These are phyloP conservation scores for Climacteris rufus DNA, from an alignment of 2,113 vertebrate species.

Conservation along the genomic window DNA sequence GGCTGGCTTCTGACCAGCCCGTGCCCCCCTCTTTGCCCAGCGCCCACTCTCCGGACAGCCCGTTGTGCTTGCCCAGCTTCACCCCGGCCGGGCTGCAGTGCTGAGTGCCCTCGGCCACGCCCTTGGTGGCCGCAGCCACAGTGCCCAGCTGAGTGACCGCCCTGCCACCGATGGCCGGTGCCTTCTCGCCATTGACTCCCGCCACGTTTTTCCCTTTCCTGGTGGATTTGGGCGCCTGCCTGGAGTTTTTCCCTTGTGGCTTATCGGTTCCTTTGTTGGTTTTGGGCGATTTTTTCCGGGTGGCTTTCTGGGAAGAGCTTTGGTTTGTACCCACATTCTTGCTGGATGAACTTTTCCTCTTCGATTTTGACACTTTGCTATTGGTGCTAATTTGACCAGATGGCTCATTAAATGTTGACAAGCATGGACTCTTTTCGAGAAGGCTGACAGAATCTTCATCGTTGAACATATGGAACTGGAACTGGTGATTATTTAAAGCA, in stretches of 20 bases:
- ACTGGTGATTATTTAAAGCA: constrained; percentile 88
- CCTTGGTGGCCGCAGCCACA: constrained; percentile 51
- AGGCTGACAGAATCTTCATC: constrained; percentile 85
- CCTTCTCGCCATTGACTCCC: constrained; percentile 84
- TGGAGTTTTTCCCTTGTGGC: constrained; percentile 78
- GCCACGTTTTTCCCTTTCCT: constrained; percentile 89
- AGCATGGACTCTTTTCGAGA: constrained; percentile 82
- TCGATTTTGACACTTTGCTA: constrained; percentile 87
- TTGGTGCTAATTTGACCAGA: constrained; percentile 78
- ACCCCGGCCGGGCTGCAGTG: constrained; percentile 40
- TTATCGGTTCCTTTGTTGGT: constrained; percentile 87
- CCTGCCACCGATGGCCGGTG: constrained; percentile 67
- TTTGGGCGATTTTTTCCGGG: constrained; percentile 91
- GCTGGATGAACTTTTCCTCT: constrained; percentile 88
- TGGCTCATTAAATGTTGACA: constrained; percentile 84
- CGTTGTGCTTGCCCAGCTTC: constrained; percentile 70
- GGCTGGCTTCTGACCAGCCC: constrained; percentile 80
- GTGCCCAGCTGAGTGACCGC: constrained; percentile 54
- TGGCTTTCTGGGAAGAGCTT: constrained; percentile 85
- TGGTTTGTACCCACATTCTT: constrained; percentile 80
- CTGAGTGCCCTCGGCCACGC: constrained; percentile 59
- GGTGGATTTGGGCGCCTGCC: constrained; percentile 86
- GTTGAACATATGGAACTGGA: constrained; percentile 93
- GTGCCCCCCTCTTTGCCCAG: constrained; percentile 73
- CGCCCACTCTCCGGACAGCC: constrained; percentile 82